Conservation (phyloP, 2,888 invertebrate genomes). For the Phymatocera aterrima region DNA sequence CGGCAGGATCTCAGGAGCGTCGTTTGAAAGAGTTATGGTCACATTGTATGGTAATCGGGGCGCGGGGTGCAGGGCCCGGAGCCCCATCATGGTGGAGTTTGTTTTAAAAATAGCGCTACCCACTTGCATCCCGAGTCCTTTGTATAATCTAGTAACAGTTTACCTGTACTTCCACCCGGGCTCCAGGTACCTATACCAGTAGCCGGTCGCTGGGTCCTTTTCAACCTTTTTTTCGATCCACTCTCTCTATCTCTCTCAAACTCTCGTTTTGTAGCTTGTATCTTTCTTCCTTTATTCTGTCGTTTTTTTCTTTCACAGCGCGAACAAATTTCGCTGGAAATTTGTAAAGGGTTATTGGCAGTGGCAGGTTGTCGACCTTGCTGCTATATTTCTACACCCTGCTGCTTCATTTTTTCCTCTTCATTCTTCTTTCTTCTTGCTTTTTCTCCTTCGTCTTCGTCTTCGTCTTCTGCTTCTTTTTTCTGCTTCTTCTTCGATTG, state of each 20-base stretch:
- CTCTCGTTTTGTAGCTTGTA: not conserved
- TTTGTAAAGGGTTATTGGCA: not conserved
- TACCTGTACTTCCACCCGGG: too few relatives aligned
- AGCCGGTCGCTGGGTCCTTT: slow-evolving; percentile 7
- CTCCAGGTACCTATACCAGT: not conserved
- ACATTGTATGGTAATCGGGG: slow-evolving; percentile 71
- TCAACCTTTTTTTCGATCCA: slow-evolving; percentile 22
- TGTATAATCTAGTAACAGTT: not conserved
- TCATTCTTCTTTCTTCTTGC: not conserved
- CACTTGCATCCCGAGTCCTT: not conserved
- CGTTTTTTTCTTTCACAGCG: not conserved
- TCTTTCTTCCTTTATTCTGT: not conserved
- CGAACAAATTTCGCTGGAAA: slow-evolving; percentile 20
- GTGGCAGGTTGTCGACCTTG: slow-evolving; percentile 1
- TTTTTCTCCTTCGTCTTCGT: not conserved
- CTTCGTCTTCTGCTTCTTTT: not conserved
- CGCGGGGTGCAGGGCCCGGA: slow-evolving; percentile 28
- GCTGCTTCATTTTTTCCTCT: not conserved
- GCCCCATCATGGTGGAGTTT: not conserved
- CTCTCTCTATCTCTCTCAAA: not conserved
- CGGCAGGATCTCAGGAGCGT: slow-evolving; percentile 53
- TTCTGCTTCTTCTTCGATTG: too few relatives aligned
- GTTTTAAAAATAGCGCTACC: slow-evolving; percentile 41
- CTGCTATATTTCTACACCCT: not conserved
- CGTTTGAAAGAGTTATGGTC: slow-evolving; percentile 69